A percentile compares a stretch with the other conserved stretches of the same genome.
phyloP scores from a whole-genome alignment of 2,113 vertebrate species.

The Peromyscus maniculatus region DNA sequence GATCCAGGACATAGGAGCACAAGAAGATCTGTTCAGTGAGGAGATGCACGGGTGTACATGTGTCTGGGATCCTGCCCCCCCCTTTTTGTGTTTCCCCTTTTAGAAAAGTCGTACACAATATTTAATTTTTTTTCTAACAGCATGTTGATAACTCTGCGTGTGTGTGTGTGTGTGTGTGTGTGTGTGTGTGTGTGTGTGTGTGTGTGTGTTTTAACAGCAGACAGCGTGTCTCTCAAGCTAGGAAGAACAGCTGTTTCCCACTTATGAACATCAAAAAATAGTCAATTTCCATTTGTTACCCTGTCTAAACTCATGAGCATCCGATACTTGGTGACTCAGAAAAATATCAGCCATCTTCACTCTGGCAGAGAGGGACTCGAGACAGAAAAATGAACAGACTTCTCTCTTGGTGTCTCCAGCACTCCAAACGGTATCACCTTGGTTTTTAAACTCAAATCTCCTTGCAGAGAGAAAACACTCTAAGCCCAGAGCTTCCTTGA shows the following conservation, averaged over 20 bases:
- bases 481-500: background rate
- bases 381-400: background rate
- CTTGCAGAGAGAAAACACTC: background rate
- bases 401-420: background rate
- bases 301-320: conserved; percentile 35
- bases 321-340: background rate
- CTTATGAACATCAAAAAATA: conserved; percentile 45
- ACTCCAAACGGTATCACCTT: accelerated
- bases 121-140: conserved; percentile 28
- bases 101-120: background rate
- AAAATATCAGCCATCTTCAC: background rate
- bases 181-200: background rate
- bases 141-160: background rate
- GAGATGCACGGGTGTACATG: accelerated
- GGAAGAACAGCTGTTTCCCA: conserved; percentile 65
- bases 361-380: background rate
- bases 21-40: accelerated
- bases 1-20: accelerated
- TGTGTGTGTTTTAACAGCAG: background rate
- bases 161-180: background rate
- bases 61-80: background rate
- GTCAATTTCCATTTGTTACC: conserved; percentile 40
- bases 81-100: background rate
- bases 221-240: background rate
- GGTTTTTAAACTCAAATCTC: conserved; percentile 4